A percentile compares a stretch with the other conserved stretches of the same genome.
Evolutionary conservation across 2,113 vertebrate species (phyloP).

Genomic region (Psittacula cyanocephala): DNA sequence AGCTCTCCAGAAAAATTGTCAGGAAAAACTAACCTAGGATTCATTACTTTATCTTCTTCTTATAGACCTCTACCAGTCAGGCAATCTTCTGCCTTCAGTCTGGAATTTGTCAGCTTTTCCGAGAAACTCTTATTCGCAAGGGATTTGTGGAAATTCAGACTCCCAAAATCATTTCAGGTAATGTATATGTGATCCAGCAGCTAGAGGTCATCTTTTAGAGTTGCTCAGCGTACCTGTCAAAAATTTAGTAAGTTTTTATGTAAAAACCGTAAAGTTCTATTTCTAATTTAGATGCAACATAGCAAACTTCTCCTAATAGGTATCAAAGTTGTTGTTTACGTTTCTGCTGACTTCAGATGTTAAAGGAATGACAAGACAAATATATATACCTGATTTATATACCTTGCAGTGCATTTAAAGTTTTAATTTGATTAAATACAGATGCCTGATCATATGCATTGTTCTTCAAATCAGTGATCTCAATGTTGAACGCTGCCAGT

Average conservation of each 20-base stretch:
- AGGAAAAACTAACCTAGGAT: conserved; percentile 13
- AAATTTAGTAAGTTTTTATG: background rate
- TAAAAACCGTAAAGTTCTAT: background rate
- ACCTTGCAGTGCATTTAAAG: background rate
- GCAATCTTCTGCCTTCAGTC: conserved; percentile 92
- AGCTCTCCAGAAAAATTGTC: background rate
- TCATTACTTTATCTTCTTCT: conserved; percentile 56
- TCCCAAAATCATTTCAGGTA: conserved; percentile 98
- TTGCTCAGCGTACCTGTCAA: background rate
- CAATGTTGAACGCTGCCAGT: background rate
- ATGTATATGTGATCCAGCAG: conserved; percentile 1
- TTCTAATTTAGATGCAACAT: background rate
- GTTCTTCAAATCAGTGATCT: background rate
- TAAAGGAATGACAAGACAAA: background rate
- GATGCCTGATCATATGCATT: background rate
- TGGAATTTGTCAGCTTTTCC: conserved; percentile 93
- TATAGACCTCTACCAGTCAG: conserved; percentile 94
- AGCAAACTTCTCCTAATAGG: background rate
- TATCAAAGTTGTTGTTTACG: background rate
- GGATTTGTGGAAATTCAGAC: conserved; percentile 98
- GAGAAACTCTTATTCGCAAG: conserved; percentile 90
- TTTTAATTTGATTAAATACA: background rate
- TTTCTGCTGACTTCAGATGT: background rate
- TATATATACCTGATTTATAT: background rate
- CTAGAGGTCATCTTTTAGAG: background rate